These are phyloP conservation scores for Cavia porcellus DNA, from an alignment of 2,113 vertebrate genomes.

Conservation along the genomic window DNA sequence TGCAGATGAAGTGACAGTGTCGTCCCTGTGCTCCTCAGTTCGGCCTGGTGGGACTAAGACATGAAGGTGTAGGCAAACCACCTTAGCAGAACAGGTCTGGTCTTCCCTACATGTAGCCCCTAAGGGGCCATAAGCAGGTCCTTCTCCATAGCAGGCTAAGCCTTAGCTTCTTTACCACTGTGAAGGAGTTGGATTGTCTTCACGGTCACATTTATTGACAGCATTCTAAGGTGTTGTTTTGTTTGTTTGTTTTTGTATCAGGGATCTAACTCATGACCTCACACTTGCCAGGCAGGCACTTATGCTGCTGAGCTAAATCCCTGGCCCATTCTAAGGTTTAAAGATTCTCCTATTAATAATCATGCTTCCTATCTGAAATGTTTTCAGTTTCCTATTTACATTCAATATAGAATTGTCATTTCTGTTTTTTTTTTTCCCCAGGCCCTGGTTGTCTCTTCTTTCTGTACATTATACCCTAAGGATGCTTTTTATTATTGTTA, in stretches of 20 bases:
- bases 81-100: too few species aligned
- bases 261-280: too few species aligned
- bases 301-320: too few species aligned
- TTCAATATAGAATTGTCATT: background rate
- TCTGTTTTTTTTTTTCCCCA: background rate
- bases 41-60: background rate
- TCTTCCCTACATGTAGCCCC: background rate
- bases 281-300: too few species aligned
- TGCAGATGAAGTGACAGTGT: too few species aligned
- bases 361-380: background rate
- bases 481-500: background rate
- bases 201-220: background rate
- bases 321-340: background rate
- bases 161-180: background rate
- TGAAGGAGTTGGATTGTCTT: background rate
- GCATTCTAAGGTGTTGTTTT: background rate
- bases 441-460: background rate
- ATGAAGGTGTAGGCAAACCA: background rate
- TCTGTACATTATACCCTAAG: background rate
- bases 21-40: background rate
- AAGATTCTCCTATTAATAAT: background rate
- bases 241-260: too few species aligned
- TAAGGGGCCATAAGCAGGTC: background rate
- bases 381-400: constrained; percentile 1
- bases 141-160: background rate